Base-by-base conservation (phyloP, 2,113 vertebrate species). In the Arizona elegans region DNA sequence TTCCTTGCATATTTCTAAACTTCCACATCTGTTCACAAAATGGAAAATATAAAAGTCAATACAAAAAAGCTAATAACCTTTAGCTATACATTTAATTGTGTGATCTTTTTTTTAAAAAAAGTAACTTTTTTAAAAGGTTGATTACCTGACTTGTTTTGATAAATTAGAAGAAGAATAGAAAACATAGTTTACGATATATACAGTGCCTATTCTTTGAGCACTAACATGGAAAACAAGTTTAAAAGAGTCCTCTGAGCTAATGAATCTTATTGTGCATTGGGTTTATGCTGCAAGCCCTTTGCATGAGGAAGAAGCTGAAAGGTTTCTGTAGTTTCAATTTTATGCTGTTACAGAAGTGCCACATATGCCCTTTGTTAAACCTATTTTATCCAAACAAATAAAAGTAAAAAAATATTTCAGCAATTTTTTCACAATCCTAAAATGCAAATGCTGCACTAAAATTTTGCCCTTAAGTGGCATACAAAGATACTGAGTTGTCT, bases 1-100 rank as follows among this genome's bases (percentile, higher is more conserved):
- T 96, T 97, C 96, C 95, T 96, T 96, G 94, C 96, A 97, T 93
- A 87, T 91, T 97, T 95, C 93, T 95, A 93, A 95, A 87, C 93
- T 94, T 95, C 95, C 93, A 96, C 97, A 97, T 97, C 95, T 97
- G 96, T 93, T 95, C 93, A 96, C 95, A 96, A 96, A 95, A 3
- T 55, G 93, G 96, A 90, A 97, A 96, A 95, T 93, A 92, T 95
- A 92, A 95, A 95, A 96, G 94, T 55, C 58, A 95, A 62, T 90
- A 94, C 93, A 96, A 93, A 94, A 95, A 86, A 26, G 56, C 92
- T 95, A 95, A 94, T 95, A 92, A 92, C 23, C 53, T 75, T 85
- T 85, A 90, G 81, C 38, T 50, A 43, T 47, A 56, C 38, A 90
- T 58, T 24, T 93, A 96, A 96, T 95, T 43, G 5, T 91, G 50